A percentile compares a stretch with the other conserved stretches of the same genome.
Conservation (phyloP, 1,140 invertebrate species). For the Sminthurinus signatus region DNA sequence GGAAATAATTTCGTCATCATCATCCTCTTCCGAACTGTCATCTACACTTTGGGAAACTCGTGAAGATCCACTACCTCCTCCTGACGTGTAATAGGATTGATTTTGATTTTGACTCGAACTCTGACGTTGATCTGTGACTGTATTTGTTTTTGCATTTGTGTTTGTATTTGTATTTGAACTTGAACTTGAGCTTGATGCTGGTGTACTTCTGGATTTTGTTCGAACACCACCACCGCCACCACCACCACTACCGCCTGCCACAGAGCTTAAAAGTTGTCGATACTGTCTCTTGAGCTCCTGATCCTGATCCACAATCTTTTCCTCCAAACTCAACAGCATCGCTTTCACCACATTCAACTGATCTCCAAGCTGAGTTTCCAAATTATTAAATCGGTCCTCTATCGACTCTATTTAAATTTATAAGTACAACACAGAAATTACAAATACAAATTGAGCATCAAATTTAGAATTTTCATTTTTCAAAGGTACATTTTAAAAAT, state of each 20-base stretch:
- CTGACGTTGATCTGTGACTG: neutral
- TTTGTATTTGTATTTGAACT: neutral
- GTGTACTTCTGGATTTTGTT: constrained; percentile 12
- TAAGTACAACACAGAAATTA: too few species aligned
- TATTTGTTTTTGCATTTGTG: neutral
- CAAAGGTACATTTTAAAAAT: too few species aligned
- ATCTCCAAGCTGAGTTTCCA: constrained; percentile 43
- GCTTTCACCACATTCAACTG: constrained; percentile 45
- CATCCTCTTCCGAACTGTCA: constrained; percentile 6
- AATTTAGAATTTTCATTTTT: too few species aligned
- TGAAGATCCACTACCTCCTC: neutral
- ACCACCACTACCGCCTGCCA: constrained; percentile 11
- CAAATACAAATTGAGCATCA: too few species aligned
- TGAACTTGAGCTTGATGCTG: too few species aligned
- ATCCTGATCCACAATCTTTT: constrained; percentile 45
- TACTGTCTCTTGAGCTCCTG: constrained; percentile 35
- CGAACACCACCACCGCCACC: too few species aligned
- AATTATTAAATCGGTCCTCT: constrained; percentile 44
- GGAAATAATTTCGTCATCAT: constrained; percentile 15
- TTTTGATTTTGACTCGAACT: too few species aligned
- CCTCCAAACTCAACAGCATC: constrained; percentile 44
- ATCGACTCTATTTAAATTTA: constrained; percentile 44
- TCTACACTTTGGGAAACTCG: neutral
- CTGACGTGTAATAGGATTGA: too few species aligned
- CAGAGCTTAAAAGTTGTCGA: constrained; percentile 9